A percentile compares a stretch with the other conserved stretches of the same genome.
Evolutionary conservation across 2,797 vertebrate genomes (phyloP).

Genomic region (Zenarchopterus dispar): DNA sequence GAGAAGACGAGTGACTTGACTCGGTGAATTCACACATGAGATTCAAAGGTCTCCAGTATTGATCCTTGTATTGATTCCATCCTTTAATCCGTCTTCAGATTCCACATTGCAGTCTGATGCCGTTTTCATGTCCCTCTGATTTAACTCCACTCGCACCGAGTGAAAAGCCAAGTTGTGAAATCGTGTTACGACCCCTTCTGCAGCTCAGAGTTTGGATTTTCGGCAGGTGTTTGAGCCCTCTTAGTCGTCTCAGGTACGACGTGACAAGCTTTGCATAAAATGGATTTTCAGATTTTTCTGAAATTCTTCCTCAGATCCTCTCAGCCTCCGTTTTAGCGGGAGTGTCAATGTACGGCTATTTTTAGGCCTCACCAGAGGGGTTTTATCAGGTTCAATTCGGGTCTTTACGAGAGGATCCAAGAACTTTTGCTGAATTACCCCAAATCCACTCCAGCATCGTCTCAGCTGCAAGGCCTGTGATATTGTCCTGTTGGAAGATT

Average conservation of each 20-base stretch:
- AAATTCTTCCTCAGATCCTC: slow-evolving; percentile 18
- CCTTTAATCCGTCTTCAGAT: not conserved
- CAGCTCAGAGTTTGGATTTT: not conserved
- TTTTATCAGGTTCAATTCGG: slow-evolving; percentile 11
- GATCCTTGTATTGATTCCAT: not conserved
- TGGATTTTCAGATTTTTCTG: slow-evolving; percentile 31
- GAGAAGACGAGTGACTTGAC: no score
- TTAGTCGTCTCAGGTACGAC: slow-evolving; percentile 11
- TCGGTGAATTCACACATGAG: no score
- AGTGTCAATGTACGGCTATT: slow-evolving; percentile 2
- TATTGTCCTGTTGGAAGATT: not conserved
- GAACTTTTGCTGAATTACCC: not conserved
- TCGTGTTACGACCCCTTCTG: not conserved
- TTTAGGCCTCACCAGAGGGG: slow-evolving; percentile 5
- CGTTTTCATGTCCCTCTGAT: not conserved
- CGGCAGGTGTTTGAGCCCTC: not conserved
- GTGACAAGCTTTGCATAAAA: slow-evolving; percentile 12
- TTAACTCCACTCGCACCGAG: not conserved
- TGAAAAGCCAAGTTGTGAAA: not conserved
- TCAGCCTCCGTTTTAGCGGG: slow-evolving; percentile 10
- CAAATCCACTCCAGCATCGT: not conserved
- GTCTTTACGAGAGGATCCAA: not conserved
- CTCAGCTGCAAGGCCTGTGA: not conserved
- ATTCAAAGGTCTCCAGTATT: not conserved
- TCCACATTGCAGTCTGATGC: slow-evolving; percentile 1